phyloP scores from a whole-genome alignment of 53 echinoderm and acorn worm species.

The Zoroaster sp. region DNA sequence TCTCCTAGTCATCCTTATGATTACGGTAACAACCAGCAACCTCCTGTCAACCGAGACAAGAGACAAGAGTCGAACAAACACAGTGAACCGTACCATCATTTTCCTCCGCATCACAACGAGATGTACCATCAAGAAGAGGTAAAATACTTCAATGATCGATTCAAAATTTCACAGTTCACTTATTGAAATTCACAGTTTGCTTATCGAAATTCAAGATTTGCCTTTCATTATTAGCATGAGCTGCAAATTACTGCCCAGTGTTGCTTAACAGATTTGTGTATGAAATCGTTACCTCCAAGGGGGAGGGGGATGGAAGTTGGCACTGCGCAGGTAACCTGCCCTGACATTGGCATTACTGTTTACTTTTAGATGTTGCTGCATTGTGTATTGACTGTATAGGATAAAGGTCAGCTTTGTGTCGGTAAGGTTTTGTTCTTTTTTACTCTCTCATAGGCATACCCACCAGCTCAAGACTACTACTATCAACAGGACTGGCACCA shows the following conservation, averaged over 20 bases:
- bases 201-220: too few relatives aligned
- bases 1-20: slow-evolving; percentile 4
- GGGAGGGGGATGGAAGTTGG: too few relatives aligned
- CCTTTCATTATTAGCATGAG: neutral
- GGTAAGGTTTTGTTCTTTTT: too few relatives aligned
- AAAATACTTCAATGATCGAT: too few relatives aligned
- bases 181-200: neutral
- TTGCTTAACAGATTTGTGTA: too few relatives aligned
- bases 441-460: neutral
- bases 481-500: slow-evolving; percentile 39
- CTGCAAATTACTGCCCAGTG: too few relatives aligned
- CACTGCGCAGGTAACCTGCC: too few relatives aligned
- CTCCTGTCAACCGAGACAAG: neutral
- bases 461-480: slow-evolving; percentile 11
- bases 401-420: neutral
- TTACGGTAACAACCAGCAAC: neutral
- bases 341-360: too few relatives aligned
- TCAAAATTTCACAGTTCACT: too few relatives aligned
- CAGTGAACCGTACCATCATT: neutral
- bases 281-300: too few relatives aligned
- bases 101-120: slow-evolving; percentile 20
- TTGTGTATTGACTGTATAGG: neutral
- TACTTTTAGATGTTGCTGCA: neutral
- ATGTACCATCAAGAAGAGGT: slow-evolving; percentile 33
- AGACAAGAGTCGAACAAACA: neutral